These are phyloP conservation scores for Orius laevigatus DNA, from an alignment of 1,140 invertebrate genomes.

Conservation along the genomic window DNA sequence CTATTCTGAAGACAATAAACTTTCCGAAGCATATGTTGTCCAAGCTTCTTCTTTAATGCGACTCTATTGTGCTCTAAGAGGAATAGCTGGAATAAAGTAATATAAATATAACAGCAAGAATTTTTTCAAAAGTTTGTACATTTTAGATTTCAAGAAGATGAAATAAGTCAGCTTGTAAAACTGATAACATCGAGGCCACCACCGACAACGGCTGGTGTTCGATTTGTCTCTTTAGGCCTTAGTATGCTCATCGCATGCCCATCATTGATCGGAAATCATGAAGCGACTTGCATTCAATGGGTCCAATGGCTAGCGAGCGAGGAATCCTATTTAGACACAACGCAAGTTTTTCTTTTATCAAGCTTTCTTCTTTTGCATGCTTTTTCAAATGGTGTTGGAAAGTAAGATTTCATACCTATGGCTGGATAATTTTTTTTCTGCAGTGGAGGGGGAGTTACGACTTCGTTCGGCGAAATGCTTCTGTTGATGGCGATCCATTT, in stretches of 20 bases:
- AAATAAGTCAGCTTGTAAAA: constrained; percentile 65
- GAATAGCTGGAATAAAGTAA: constrained; percentile 81
- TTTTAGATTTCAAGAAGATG: constrained; percentile 75
- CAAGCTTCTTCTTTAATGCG: constrained; percentile 64
- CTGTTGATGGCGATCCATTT: constrained; percentile 93
- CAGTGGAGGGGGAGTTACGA: constrained; percentile 55
- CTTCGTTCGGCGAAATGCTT: constrained; percentile 91
- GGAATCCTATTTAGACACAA: constrained; percentile 64
- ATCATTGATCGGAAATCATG: constrained; percentile 51
- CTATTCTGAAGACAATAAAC: constrained; percentile 34
- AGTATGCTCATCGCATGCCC: constrained; percentile 93
- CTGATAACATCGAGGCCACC: constrained; percentile 78
- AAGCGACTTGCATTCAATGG: constrained; percentile 83
- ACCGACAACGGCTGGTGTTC: constrained; percentile 72
- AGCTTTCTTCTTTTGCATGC: background rate
- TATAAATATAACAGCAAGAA: background rate
- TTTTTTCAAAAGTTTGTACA: constrained; percentile 5
- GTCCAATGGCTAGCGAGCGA: constrained; percentile 83
- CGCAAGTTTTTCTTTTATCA: background rate
- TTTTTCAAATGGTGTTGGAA: background rate
- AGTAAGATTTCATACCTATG: background rate
- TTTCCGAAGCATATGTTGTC: constrained; percentile 52
- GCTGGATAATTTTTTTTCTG: constrained; percentile 16
- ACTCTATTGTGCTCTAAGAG: constrained; percentile 80
- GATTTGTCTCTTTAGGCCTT: constrained; percentile 83